Conservation (phyloP, 2,888 invertebrate species). For the Argynnis bischoffii region DNA sequence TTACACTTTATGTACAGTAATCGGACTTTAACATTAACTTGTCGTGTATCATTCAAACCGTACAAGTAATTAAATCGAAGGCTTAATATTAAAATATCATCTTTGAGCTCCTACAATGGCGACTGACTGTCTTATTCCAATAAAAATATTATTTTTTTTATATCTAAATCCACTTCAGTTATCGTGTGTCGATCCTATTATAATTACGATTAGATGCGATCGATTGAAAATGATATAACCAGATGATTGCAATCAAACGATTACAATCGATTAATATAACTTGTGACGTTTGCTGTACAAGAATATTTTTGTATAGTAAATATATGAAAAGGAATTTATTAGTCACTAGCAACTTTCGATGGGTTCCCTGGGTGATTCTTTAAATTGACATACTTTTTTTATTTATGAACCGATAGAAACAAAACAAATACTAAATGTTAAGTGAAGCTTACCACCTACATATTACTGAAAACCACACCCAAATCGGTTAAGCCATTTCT, state of each 20-base stretch:
- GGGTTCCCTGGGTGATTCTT: no score
- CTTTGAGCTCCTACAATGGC: slow-evolving; percentile 37
- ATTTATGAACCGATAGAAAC: no score
- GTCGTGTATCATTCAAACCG: slow-evolving; percentile 27
- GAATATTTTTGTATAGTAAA: no score
- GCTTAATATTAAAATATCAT: slow-evolving; percentile 42
- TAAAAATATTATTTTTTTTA: slow-evolving; percentile 40
- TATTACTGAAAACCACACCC: no score
- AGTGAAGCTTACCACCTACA: no score
- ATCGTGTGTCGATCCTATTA: slow-evolving; percentile 29
- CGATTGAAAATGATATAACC: slow-evolving; percentile 14
- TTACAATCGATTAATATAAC: not conserved
- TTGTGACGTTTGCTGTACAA: not conserved
- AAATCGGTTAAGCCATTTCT: no score
- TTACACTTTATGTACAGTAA: not conserved
- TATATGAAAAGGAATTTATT: no score
- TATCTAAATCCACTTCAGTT: slow-evolving; percentile 36
- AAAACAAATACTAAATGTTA: no score
- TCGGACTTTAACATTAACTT: slow-evolving; percentile 33
- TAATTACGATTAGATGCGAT: slow-evolving; percentile 22
- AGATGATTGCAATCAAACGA: slow-evolving; percentile 1
- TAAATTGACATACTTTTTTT: no score
- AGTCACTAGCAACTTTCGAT: no score
- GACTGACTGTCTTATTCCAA: slow-evolving; percentile 32
- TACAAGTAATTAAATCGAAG: slow-evolving; percentile 35